These are phyloP conservation scores for Cyrtonyx montezumae DNA, from an alignment of 2,113 vertebrate genomes.

Conservation along the genomic window DNA sequence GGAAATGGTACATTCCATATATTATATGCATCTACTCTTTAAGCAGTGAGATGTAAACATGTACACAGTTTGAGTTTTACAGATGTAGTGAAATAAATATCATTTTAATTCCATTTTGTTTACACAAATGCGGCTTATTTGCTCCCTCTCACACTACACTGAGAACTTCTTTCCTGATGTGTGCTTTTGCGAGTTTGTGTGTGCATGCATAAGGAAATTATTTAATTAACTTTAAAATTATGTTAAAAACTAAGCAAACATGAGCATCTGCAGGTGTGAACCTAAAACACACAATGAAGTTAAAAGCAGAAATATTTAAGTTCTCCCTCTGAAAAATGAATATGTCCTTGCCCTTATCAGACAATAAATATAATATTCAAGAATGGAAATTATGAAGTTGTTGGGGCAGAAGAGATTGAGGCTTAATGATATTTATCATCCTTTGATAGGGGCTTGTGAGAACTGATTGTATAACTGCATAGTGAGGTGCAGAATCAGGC, in stretches of 20 bases:
- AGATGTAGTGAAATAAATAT: neutral
- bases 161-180: neutral
- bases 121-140: neutral
- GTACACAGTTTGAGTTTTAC: neutral
- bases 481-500: neutral
- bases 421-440: neutral
- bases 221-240: neutral
- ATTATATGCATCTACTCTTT: slow-evolving; percentile 61
- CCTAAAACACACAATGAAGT: neutral
- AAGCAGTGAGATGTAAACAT: slow-evolving; percentile 23
- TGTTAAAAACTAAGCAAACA: neutral
- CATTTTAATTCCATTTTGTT: neutral
- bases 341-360: neutral
- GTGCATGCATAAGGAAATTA: neutral
- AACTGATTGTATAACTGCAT: neutral
- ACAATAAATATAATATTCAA: neutral
- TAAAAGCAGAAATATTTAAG: neutral
- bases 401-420: neutral
- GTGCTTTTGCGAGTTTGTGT: neutral
- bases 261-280: neutral
- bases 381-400: neutral
- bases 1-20: slow-evolving; percentile 73
- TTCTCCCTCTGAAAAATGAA: neutral
- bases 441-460: neutral
- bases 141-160: neutral